A percentile compares a stretch with the other conserved stretches of the same genome.
These are phyloP conservation scores for Drosophila grimshawi DNA, from an alignment of 1,140 invertebrate genomes.

Conservation along the genomic window DNA sequence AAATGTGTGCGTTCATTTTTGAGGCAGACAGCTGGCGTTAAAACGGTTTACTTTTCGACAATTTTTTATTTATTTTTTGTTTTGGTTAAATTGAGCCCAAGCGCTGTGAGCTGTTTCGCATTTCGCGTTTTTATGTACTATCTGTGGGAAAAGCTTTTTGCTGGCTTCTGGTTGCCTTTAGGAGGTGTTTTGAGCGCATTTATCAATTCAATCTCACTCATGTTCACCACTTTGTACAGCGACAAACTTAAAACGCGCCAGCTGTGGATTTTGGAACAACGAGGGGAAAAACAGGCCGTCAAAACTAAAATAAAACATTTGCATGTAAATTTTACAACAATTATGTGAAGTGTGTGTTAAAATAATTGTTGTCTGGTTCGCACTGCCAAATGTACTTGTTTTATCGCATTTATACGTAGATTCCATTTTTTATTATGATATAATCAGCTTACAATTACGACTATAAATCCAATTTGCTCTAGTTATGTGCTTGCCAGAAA, in stretches of 20 bases:
- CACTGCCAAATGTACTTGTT: too few species aligned
- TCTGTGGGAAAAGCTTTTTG: slow-evolving; percentile 1
- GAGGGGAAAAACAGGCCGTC: not conserved
- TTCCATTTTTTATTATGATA: too few species aligned
- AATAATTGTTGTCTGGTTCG: too few species aligned
- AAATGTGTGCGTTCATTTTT: not conserved
- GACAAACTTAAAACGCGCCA: not conserved
- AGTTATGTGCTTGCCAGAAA: too few species aligned
- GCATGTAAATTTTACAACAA: too few species aligned
- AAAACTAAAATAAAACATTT: too few species aligned
- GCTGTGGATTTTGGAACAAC: not conserved
- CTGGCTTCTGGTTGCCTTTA: not conserved
- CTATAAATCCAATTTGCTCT: too few species aligned
- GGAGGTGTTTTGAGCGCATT: not conserved
- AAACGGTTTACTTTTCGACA: slow-evolving; percentile 52
- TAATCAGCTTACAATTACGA: too few species aligned
- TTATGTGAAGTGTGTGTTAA: too few species aligned
- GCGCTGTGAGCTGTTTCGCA: slow-evolving; percentile 48
- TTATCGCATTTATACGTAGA: too few species aligned
- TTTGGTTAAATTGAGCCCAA: slow-evolving; percentile 7
- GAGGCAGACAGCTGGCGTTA: slow-evolving; percentile 29
- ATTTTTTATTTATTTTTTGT: slow-evolving; percentile 29
- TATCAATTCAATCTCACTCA: slow-evolving; percentile 38
- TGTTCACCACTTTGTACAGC: slow-evolving; percentile 12
- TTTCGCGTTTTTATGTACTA: slow-evolving; percentile 54